Evolutionary conservation across 1,140 invertebrate genomes (phyloP).

Genomic region (Aplysia californica): DNA sequence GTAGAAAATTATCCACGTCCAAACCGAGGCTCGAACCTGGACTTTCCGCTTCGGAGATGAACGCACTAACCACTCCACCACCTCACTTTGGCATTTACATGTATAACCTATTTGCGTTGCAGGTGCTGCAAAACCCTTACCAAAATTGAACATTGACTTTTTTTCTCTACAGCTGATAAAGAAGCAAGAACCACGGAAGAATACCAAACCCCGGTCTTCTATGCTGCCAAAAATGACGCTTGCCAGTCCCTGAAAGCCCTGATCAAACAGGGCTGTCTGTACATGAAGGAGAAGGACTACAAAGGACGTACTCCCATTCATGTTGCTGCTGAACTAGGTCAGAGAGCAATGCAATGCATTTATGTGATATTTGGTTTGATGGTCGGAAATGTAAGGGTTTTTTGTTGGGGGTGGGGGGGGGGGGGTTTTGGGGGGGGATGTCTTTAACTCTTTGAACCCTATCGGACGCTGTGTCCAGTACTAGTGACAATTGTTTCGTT

Average conservation of each 20-base stretch:
- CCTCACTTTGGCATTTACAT: too few relatives aligned
- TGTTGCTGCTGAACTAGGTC: conserved; percentile 63
- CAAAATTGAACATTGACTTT: background rate
- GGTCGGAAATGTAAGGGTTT: too few relatives aligned
- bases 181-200: conserved; percentile 56
- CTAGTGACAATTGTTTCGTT: background rate
- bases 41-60: too few relatives aligned
- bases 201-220: conserved; percentile 62
- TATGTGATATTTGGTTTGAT: too few relatives aligned
- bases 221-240: conserved; percentile 64
- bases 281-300: conserved; percentile 55
- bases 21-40: too few relatives aligned
- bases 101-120: too few relatives aligned
- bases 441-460: too few relatives aligned
- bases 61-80: too few relatives aligned
- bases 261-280: conserved; percentile 52
- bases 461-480: conserved; percentile 8
- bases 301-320: conserved; percentile 62
- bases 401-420: too few relatives aligned
- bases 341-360: conserved; percentile 67
- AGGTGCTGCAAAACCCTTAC: too few relatives aligned
- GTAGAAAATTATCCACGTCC: too few relatives aligned
- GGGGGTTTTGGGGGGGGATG: too few relatives aligned
- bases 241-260: conserved; percentile 52
- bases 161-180: conserved; percentile 49